Percentiles rank a stretch among this genome's conserved stretches.
Evolutionary conservation across 2,113 vertebrate genomes (phyloP).

Genomic region (Hydrochoerus hydrochaeris): DNA sequence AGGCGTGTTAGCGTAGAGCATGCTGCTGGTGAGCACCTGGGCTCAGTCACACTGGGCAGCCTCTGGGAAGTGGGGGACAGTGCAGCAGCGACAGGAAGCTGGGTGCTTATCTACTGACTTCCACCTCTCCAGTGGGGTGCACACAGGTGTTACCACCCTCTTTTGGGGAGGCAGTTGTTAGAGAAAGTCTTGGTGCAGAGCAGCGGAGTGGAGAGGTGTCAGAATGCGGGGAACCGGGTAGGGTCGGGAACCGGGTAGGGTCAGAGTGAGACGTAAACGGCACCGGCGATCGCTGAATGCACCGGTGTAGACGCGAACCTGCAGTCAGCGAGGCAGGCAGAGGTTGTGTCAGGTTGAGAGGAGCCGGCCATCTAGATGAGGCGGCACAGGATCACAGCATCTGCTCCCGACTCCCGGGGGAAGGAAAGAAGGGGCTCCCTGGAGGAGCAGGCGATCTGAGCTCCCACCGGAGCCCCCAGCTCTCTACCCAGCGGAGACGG

Average conservation of each 20-base stretch:
- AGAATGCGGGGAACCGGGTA: too few relatives aligned
- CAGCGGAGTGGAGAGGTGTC: not conserved
- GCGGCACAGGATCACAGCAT: fast-evolving
- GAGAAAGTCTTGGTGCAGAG: too few relatives aligned
- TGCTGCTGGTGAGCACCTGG: fast-evolving
- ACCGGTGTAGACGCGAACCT: fast-evolving
- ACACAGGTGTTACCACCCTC: fast-evolving
- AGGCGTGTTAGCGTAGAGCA: fast-evolving
- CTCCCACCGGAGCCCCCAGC: too few relatives aligned
- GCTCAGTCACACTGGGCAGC: fast-evolving
- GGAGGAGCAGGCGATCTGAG: not conserved
- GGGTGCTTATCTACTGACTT: fast-evolving
- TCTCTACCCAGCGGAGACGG: fast-evolving
- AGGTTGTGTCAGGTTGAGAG: not conserved
- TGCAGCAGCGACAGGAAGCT: fast-evolving
- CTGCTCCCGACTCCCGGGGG: not conserved
- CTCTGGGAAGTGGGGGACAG: fast-evolving
- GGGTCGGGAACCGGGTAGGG: too few relatives aligned
- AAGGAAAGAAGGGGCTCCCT: too few relatives aligned
- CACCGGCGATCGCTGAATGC: not conserved
- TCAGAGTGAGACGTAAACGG: fast-evolving
- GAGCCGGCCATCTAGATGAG: fast-evolving
- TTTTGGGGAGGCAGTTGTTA: not conserved
- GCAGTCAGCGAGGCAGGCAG: fast-evolving
- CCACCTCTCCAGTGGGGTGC: not conserved